These are phyloP conservation scores for Ditula angustiorana DNA, from an alignment of 2,888 invertebrate genomes.

Conservation along the genomic window DNA sequence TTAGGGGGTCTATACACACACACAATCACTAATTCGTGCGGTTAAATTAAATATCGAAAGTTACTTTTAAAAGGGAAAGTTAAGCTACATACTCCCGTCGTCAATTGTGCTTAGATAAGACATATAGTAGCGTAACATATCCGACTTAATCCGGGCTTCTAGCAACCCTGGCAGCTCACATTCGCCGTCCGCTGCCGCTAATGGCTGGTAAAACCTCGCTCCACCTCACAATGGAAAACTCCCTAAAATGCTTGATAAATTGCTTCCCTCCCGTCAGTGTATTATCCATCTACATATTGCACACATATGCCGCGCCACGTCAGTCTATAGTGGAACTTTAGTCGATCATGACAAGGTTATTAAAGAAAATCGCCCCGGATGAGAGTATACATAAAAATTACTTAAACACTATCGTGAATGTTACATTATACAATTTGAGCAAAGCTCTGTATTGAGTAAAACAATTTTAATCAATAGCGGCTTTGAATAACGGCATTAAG, in stretches of 20 bases:
- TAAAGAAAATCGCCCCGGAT: neutral
- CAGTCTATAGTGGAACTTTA: slow-evolving; percentile 17
- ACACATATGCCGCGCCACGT: slow-evolving; percentile 26
- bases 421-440: neutral
- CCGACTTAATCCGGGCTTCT: slow-evolving; percentile 30
- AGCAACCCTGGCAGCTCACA: slow-evolving; percentile 34
- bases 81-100: slow-evolving; percentile 3
- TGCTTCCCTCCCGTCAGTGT: slow-evolving; percentile 54
- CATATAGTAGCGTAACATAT: slow-evolving; percentile 22
- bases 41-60: neutral
- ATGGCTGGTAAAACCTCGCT: slow-evolving; percentile 72
- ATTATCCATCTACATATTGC: slow-evolving; percentile 56
- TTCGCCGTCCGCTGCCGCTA: slow-evolving; percentile 50
- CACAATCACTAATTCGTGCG: too few relatives aligned
- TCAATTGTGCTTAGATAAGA: slow-evolving; percentile 34
- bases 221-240: slow-evolving; percentile 63
- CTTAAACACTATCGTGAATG: too few relatives aligned
- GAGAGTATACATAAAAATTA: neutral
- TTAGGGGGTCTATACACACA: too few relatives aligned
- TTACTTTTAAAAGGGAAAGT: slow-evolving; percentile 1
- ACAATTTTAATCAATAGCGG: neutral
- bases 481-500: slow-evolving; percentile 6
- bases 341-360: slow-evolving; percentile 17
- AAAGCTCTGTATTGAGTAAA: neutral
- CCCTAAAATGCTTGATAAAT: slow-evolving; percentile 68